A percentile compares a stretch with the other conserved stretches of the same genome.
phyloP scores from a whole-genome alignment of 1,140 invertebrate genomes.

The Aethina tumida region DNA sequence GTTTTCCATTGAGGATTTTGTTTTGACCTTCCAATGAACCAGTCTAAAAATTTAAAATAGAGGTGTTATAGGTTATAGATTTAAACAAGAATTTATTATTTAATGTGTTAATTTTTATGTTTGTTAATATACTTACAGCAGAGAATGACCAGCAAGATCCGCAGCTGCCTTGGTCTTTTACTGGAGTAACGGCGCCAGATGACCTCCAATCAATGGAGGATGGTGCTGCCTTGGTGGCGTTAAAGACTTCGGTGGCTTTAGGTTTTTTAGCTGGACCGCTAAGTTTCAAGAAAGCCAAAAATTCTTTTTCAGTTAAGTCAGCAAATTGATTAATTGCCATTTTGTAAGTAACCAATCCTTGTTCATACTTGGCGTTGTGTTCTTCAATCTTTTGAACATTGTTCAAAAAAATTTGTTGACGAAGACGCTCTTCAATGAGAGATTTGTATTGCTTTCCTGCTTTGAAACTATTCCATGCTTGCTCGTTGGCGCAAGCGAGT shows the following conservation, averaged over 20 bases:
- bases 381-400: constrained; percentile 72
- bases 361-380: constrained; percentile 64
- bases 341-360: constrained; percentile 53
- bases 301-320: constrained; percentile 78
- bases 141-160: constrained; percentile 47
- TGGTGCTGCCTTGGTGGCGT: constrained; percentile 11
- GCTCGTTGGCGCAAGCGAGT: too few species aligned
- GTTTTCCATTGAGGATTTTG: constrained; percentile 67
- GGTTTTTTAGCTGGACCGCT: constrained; percentile 65
- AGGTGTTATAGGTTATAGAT: too few species aligned
- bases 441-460: too few species aligned
- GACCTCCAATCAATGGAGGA: constrained; percentile 25
- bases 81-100: too few species aligned
- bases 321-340: constrained; percentile 69
- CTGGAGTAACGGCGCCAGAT: constrained; percentile 26
- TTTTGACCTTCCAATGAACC: constrained; percentile 92
- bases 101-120: too few species aligned
- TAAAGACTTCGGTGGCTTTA: not conserved
- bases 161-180: constrained; percentile 30
- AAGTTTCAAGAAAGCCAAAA: constrained; percentile 46
- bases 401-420: constrained; percentile 77
- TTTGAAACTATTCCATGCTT: too few species aligned
- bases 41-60: constrained; percentile 47
- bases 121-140: constrained; percentile 37
- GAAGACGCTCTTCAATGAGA: constrained; percentile 44